Base-by-base conservation (phyloP, 2,797 vertebrate genomes). In the Thaleichthys pacificus region DNA sequence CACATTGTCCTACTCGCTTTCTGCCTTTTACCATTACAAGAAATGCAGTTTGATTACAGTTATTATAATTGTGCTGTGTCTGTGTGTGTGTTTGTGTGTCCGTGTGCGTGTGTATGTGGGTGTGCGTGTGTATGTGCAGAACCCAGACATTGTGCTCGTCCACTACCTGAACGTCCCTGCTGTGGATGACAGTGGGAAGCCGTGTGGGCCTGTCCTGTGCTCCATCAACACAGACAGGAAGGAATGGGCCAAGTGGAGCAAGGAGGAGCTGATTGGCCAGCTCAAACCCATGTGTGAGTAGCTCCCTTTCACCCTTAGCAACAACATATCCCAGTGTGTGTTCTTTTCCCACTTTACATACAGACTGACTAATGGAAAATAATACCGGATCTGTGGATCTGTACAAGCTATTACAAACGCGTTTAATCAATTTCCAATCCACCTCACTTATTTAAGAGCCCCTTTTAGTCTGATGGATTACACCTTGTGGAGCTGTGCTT, bases 231-330 rank as follows among this genome's bases (percentile, higher is more conserved):
- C 96, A 2, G 97, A 97, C 93, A 95, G 96, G 90, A 99, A 98
- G 87, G 97, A 98, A 85, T 98, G 97, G 97, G 97, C 97, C 2
- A 99, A 99, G 87, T 99, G 97, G 97, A 98, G 97, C 14, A 97
- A 98, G 79, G 97, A 99, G 84, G 97, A 99, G 79, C 96, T 99
- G 71, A 97, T 99, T 22, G 96, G 97, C 80, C 97, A 99, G 89
- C 96, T 98, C 70, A 99, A 98, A 68, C 97, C 97, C 4, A 99
- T 99, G 97, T 99, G 97, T 99, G 91, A 63, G 32, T 32, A 66
- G 69, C 60, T 38, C 22, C 1, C 22, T n/a, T 17, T 17, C 51
- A 65, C 32, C 61, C 12, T 24, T 69, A n/a, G 51, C 51, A 56
- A 56, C 51, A 56, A 56, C 51, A 56, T 15, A 17, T 5, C 15